Conservation (phyloP, 2,113 vertebrate genomes). For the Lepus timidus region DNA sequence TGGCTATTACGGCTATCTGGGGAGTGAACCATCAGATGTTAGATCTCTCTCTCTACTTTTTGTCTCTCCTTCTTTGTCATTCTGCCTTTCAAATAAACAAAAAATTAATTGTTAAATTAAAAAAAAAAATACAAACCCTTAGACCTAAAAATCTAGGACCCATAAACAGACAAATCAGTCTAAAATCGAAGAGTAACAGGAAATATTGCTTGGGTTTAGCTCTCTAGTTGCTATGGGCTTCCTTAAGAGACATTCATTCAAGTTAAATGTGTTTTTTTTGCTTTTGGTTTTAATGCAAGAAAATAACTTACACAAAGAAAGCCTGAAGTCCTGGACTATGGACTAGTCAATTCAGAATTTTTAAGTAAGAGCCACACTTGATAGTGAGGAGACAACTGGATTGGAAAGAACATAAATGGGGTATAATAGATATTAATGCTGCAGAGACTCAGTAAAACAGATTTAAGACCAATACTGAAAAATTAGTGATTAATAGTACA, state of each 20-base stretch:
- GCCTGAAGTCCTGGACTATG: neutral
- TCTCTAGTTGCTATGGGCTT: neutral
- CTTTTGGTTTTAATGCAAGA: neutral
- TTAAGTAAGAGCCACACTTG: neutral
- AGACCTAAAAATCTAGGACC: neutral
- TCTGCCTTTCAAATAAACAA: too few relatives aligned
- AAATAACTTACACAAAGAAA: slow-evolving; percentile 44
- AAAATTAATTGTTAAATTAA: too few relatives aligned
- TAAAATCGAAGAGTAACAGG: neutral
- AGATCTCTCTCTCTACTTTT: too few relatives aligned
- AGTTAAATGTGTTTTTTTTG: neutral
- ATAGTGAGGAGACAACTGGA: neutral
- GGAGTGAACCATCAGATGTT: too few relatives aligned
- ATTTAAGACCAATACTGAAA: neutral
- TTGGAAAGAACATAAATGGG: neutral
- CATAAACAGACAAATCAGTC: neutral
- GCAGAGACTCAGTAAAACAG: neutral
- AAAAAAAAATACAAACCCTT: neutral
- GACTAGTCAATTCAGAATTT: neutral
- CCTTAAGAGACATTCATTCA: neutral
- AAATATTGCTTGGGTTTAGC: neutral
- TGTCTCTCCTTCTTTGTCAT: too few relatives aligned
- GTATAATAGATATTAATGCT: neutral
- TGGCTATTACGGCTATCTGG: too few relatives aligned
- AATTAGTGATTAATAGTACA: neutral